Conservation (phyloP, 2,888 invertebrate genomes). For the Cosmopolites sordidus region DNA sequence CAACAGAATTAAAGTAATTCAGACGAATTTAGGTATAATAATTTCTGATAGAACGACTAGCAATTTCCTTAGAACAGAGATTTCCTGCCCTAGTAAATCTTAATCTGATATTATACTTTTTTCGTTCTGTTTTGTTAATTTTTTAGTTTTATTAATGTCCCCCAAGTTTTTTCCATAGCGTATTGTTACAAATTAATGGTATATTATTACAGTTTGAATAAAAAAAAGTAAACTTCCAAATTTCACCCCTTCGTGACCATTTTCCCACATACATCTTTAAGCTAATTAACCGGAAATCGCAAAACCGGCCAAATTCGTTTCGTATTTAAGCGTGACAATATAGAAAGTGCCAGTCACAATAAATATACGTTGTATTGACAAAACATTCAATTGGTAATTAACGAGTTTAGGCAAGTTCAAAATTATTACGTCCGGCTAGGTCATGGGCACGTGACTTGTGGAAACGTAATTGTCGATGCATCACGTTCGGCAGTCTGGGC, state of each 20-base stretch:
- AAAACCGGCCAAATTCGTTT: constrained; percentile 22
- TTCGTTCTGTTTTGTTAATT: too few relatives aligned
- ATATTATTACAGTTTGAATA: too few relatives aligned
- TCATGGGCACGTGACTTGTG: constrained; percentile 34
- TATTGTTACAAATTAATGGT: too few relatives aligned
- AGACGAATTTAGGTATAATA: too few relatives aligned
- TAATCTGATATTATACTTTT: too few relatives aligned
- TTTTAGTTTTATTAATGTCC: too few relatives aligned
- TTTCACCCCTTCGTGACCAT: background rate
- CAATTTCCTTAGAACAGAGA: too few relatives aligned
- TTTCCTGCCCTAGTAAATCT: too few relatives aligned
- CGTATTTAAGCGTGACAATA: constrained; percentile 23
- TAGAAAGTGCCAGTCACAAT: constrained; percentile 25
- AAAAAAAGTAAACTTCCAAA: too few relatives aligned
- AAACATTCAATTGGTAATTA: constrained; percentile 40
- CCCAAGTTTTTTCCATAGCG: too few relatives aligned
- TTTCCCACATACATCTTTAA: constrained; percentile 15
- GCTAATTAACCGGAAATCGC: constrained; percentile 20
- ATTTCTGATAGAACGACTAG: too few relatives aligned
- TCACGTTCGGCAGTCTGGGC: constrained; percentile 10
- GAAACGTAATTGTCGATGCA: constrained; percentile 29
- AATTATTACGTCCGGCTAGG: constrained; percentile 37
- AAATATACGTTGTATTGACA: constrained; percentile 33
- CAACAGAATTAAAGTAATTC: too few relatives aligned
- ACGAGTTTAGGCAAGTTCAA: constrained; percentile 36